phyloP scores from a whole-genome alignment of 2,113 vertebrate genomes.

The Chloebia gouldiae region DNA sequence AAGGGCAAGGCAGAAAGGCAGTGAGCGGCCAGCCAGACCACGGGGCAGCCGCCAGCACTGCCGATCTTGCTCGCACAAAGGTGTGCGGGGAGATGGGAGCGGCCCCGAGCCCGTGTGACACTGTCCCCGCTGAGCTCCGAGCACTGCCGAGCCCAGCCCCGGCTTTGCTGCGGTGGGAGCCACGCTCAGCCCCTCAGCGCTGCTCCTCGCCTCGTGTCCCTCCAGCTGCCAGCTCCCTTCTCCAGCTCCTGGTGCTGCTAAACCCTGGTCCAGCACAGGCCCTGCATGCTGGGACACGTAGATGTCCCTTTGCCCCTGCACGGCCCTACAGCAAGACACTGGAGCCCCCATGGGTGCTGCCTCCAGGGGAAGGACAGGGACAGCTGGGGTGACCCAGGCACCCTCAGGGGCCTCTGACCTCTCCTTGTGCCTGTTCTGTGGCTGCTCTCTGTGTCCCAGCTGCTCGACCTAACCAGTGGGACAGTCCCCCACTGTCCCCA shows the following conservation, averaged over 20 bases:
- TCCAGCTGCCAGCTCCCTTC: background rate
- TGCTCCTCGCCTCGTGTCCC: background rate
- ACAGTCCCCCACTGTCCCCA: background rate
- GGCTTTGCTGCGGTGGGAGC: background rate
- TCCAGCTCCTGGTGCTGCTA: background rate
- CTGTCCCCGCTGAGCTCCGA: background rate
- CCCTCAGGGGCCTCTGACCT: background rate
- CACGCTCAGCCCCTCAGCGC: background rate
- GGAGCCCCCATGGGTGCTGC: background rate
- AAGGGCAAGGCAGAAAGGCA: constrained; percentile 16
- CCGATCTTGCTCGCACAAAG: background rate
- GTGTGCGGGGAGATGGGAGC: background rate
- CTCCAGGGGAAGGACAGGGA: accelerated
- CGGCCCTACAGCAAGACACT: background rate
- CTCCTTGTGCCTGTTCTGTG: background rate
- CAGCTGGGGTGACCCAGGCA: background rate
- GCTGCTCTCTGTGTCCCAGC: background rate
- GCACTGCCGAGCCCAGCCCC: background rate
- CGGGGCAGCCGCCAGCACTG: background rate
- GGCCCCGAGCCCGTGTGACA: accelerated
- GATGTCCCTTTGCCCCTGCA: background rate
- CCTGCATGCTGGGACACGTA: background rate
- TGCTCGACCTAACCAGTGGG: background rate
- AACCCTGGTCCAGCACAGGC: accelerated
- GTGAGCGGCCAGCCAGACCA: background rate